phyloP scores from a whole-genome alignment of 2,888 invertebrate genomes.

The Macrophya alboannulata region DNA sequence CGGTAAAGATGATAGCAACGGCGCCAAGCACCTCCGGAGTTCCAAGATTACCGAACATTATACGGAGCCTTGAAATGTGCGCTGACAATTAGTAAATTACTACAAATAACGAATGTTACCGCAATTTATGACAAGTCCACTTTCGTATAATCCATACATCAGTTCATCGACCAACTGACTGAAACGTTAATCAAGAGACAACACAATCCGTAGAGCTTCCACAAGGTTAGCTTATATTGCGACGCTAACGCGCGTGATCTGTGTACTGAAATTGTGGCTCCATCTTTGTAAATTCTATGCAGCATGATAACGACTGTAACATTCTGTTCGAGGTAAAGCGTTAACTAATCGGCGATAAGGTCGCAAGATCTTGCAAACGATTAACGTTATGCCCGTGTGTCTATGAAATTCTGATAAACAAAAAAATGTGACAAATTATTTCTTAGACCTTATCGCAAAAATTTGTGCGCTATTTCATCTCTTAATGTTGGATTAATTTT shows the following conservation, averaged over 20 bases:
- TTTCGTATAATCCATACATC: not conserved
- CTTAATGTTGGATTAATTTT: no score
- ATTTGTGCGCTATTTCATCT: not conserved
- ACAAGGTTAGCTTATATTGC: not conserved
- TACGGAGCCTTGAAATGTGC: not conserved
- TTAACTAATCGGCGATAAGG: not conserved
- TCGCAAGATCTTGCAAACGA: not conserved
- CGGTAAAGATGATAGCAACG: slow-evolving; percentile 53
- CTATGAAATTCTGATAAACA: not conserved
- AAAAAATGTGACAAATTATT: not conserved
- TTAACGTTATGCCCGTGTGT: not conserved
- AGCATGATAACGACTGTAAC: not conserved
- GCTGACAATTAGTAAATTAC: not conserved
- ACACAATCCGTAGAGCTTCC: not conserved
- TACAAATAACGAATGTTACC: not conserved
- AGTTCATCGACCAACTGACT: not conserved
- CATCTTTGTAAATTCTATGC: not conserved
- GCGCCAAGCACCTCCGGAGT: slow-evolving; percentile 61
- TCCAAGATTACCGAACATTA: slow-evolving; percentile 23
- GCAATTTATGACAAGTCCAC: not conserved
- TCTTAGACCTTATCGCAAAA: not conserved
- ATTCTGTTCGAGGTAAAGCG: not conserved
- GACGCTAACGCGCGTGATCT: not conserved
- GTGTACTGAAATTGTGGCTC: not conserved
- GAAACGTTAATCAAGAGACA: not conserved